Base-by-base conservation (phyloP, 2,113 vertebrate genomes). In the Pagrus major region DNA sequence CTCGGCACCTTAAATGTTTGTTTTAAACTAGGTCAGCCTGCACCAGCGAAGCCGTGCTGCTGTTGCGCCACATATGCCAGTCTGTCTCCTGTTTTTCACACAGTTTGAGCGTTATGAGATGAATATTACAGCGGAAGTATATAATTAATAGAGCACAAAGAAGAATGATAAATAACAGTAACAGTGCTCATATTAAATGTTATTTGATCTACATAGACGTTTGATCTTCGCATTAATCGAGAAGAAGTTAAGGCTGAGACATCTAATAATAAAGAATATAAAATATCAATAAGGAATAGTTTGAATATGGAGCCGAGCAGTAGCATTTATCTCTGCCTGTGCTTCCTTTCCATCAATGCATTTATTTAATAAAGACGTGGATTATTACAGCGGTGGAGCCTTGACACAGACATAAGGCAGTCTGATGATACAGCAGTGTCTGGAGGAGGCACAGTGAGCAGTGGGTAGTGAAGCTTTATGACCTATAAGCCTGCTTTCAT, bases 11-110 rank as follows among this genome's bases (percentile, higher is more conserved):
- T 69, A 65, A 55, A 6, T 88, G 81, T 90, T 80, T 76, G 56
- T 76, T 83, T 85, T 79, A 84, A 89, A 84, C 83, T 90, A 79
- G 88, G 83, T 90, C 89, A 91, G 72, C 37, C 73, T 68, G 78
- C 78, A 83, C 42, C 67, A 60, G 60, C 18, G 27, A 76, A 81
- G 78, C 81, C 42, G 42, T 72, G 78, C 72, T 78, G 79, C 71
- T 75, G 70, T 76, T 80, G 37, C 18, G 1, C 63, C 73, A 76
- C 72, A 86, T 49, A 70, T 73, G 39, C 70, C 67, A 66, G 68
- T 61, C 35, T 78, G 60, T 46, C 58, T 69, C 25, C n/a, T 68
- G 46, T 29, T 44, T 46, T 69, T 80, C 58, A 39, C 20, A 6
- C 52, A 52, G 46, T 68, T 59, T 1, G 4, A 55, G 64, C 41